Base-by-base conservation (phyloP, 1,140 invertebrate species). In the Aphaenogaster ashmeadi region DNA sequence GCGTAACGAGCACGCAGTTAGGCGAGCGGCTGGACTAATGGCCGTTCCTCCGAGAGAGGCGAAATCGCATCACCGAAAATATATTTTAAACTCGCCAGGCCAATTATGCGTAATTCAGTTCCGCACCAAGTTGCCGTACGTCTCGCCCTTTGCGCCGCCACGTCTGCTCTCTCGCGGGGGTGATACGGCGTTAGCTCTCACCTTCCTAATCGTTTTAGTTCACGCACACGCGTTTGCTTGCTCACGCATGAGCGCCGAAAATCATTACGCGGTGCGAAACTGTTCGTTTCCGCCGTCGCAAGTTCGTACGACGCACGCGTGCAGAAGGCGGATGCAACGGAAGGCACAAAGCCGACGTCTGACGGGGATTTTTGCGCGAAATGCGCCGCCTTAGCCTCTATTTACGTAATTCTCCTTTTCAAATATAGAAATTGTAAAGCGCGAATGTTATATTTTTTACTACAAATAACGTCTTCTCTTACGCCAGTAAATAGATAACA, bases 161-260 rank as follows among this genome's bases (percentile, higher is more conserved):
- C 50, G 87, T 72, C 62, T 44, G 52, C 41, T 50, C 71, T 62
- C 62, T 62, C 38, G 60, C 88, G 58, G 84, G 90, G 86, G 75
- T 84, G 91, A 85, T 88, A 89, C 72, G 69, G 72, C 88, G 88
- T 93, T 90, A 92, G 91, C 89, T 90, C 88, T 90, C 89, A 91
- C 90, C 90, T 91, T 91, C 90, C 92, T 94, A 94, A 94, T 94
- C 93, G 92, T 93, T 94, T 94, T 94, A 94, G 91, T 90, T 89
- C 88, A 90, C 89, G 78, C 88, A 91, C 86, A 89, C 88, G 71
- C 74, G 78, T 64, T 44, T 64, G 41, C n/a, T 13, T 18, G 52
- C 58, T 47, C 88, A 84, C 79, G 86, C 74, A 71, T 78, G 69
- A 72, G 79, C 33, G 52, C 83, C 75, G 90, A 91, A 91, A 91